phyloP scores from a whole-genome alignment of 2,797 vertebrate species.

The Taeniopygia guttata region DNA sequence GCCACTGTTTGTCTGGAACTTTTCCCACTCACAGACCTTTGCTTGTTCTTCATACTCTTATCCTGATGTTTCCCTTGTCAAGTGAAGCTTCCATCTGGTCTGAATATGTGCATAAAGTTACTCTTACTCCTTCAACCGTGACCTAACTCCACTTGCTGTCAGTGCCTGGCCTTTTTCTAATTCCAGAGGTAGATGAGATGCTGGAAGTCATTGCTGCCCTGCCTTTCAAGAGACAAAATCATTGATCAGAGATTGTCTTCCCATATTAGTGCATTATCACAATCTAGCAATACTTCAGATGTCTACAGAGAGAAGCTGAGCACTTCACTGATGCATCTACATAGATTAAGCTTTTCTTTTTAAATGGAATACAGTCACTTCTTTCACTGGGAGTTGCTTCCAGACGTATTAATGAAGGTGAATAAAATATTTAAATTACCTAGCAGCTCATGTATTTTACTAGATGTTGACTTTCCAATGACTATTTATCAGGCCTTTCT shows the following conservation, averaged over 20 bases:
- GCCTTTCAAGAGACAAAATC: background rate
- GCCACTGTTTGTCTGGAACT: constrained; percentile 34
- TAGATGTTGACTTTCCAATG: background rate
- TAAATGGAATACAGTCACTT: background rate
- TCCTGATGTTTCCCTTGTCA: constrained; percentile 15
- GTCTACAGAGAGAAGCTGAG: background rate
- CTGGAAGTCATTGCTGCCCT: background rate
- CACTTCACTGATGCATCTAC: background rate
- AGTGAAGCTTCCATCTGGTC: constrained; percentile 28
- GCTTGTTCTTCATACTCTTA: background rate
- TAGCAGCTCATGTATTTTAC: background rate
- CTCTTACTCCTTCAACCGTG: background rate
- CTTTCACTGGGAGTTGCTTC: background rate
- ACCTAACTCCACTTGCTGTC: background rate
- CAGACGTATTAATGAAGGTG: constrained; percentile 11
- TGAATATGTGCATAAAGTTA: background rate
- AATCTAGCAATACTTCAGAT: background rate
- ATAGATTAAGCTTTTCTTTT: background rate
- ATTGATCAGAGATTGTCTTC: background rate
- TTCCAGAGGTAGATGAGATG: background rate
- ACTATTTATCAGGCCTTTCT: constrained; percentile 23
- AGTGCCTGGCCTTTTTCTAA: background rate
- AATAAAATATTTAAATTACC: constrained; percentile 22
- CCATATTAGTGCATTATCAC: background rate
- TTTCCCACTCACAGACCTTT: background rate